phyloP scores from a whole-genome alignment of 2,113 vertebrate genomes.

The Cettia cetti region DNA sequence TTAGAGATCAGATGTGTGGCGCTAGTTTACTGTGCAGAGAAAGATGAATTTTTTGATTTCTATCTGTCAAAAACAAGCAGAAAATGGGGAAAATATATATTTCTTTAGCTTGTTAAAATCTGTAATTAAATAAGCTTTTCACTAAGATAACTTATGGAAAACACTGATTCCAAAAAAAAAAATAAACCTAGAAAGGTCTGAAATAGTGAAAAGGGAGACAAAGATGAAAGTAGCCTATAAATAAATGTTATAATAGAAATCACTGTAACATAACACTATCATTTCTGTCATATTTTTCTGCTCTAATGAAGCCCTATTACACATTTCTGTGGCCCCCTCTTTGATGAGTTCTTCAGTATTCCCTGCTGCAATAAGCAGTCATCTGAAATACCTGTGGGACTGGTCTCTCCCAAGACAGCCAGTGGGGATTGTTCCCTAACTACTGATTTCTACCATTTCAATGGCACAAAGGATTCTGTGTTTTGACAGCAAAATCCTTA shows the following conservation, averaged over 20 bases:
- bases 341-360: not conserved
- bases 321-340: not conserved
- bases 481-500: not conserved
- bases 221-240: not conserved
- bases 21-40: not conserved
- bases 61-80: not conserved
- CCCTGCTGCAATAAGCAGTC: not conserved
- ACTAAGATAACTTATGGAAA: not conserved
- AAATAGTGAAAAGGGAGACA: not conserved
- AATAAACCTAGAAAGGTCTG: not conserved
- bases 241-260: not conserved
- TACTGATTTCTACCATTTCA: not conserved
- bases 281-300: not conserved
- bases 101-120: not conserved
- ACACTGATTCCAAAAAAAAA: not conserved
- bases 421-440: not conserved
- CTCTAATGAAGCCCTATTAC: not conserved
- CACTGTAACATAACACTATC: not conserved
- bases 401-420: not conserved
- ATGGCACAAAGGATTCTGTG: not conserved
- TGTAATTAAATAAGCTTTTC: not conserved
- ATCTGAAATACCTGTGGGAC: not conserved
- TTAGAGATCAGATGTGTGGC: not conserved
- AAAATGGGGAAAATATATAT: not conserved
- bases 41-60: not conserved